Conservation (phyloP, 2,113 vertebrate species). For the Ondatra zibethicus region DNA sequence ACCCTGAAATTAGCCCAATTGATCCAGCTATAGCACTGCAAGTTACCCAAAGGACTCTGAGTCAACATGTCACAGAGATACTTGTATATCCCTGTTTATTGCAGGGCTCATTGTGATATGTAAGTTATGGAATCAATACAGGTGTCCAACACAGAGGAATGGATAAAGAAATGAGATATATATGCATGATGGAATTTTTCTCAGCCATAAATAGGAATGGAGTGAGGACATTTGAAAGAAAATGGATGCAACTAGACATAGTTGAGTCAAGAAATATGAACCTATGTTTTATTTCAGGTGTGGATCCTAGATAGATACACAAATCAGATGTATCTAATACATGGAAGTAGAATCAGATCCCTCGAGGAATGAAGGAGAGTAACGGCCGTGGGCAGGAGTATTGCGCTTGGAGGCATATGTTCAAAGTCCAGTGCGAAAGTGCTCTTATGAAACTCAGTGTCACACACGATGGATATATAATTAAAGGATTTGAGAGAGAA, state of each 20-base stretch:
- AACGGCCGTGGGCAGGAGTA: too few relatives aligned
- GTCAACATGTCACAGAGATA: background rate
- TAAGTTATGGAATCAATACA: background rate
- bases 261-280: background rate
- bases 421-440: background rate
- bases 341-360: background rate
- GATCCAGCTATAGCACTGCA: background rate
- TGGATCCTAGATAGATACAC: background rate
- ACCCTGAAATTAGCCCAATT: background rate
- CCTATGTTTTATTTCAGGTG: too few relatives aligned
- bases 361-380: background rate
- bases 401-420: background rate
- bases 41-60: background rate
- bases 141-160: background rate
- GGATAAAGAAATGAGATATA: too few relatives aligned
- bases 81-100: background rate
- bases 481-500: background rate
- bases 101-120: background rate
- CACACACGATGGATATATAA: background rate
- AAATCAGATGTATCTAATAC: background rate
- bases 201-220: background rate
- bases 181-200: background rate
- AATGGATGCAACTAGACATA: background rate
- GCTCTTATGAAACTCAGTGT: background rate
- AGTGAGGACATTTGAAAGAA: background rate